Percentiles rank a stretch among this genome's conserved stretches.
Evolutionary conservation across 92 coral and sea anemone genomes (phyloP).

Genomic region (Umimayanthus chanpuru): DNA sequence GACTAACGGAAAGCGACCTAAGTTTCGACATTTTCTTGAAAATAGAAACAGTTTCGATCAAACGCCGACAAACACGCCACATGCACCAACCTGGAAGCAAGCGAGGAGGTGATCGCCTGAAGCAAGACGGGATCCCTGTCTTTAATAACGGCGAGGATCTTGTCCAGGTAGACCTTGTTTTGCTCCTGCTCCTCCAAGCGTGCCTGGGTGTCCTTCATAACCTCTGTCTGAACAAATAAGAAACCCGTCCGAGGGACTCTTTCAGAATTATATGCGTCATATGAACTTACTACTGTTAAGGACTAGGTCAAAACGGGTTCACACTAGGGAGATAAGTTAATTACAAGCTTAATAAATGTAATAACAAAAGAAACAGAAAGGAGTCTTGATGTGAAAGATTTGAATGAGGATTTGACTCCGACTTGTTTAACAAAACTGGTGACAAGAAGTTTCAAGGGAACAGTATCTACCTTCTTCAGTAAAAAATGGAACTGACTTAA

Average conservation of each 20-base stretch:
- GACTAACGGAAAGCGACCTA: too few species aligned
- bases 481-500: too few species aligned
- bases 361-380: too few species aligned
- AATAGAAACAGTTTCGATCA: background rate
- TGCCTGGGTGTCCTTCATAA: conserved; percentile 78
- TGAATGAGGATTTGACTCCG: too few species aligned
- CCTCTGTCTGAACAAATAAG: conserved; percentile 64
- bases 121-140: conserved; percentile 92
- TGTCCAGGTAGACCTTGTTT: conserved; percentile 80
- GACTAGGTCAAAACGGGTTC: too few species aligned
- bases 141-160: conserved; percentile 77
- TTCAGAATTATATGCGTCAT: background rate
- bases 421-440: too few species aligned
- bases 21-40: background rate
- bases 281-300: background rate
- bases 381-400: too few species aligned
- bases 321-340: too few species aligned
- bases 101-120: conserved; percentile 74
- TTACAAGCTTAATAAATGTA: too few species aligned
- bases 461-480: too few species aligned
- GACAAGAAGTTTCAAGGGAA: too few species aligned
- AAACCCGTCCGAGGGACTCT: background rate
- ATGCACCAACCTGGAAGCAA: conserved; percentile 69
- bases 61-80: background rate
- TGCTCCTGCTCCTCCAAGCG: conserved; percentile 86